phyloP scores from a whole-genome alignment of 2,113 vertebrate genomes.

The Rhinoderma darwinii region DNA sequence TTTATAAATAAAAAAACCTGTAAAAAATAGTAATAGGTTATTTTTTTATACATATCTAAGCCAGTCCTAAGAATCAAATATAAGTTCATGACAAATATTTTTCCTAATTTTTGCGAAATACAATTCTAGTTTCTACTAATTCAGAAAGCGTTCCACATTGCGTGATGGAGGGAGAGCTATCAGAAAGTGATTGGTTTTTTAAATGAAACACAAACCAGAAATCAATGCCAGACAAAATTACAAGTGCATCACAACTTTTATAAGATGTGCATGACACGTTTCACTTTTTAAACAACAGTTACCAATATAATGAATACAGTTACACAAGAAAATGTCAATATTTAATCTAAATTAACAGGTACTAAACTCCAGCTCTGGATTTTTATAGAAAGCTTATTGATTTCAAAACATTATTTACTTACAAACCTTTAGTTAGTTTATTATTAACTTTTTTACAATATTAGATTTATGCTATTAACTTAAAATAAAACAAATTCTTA shows the following conservation, averaged over 20 bases:
- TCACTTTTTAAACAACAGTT: conserved; percentile 21
- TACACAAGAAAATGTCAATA: conserved; percentile 13
- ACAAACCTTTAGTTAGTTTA: no score
- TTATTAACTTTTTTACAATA: no score
- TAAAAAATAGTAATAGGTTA: no score
- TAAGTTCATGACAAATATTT: background rate
- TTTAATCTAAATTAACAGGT: background rate
- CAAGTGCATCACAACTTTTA: conserved; percentile 1
- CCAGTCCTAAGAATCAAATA: background rate
- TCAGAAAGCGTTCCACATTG: background rate
- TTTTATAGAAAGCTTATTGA: background rate
- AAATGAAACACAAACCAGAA: conserved; percentile 22
- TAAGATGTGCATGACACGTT: background rate
- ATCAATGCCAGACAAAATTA: conserved; percentile 12
- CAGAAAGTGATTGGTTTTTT: background rate
- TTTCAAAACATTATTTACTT: background rate
- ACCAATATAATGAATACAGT: background rate
- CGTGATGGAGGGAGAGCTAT: background rate
- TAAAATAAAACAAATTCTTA: no score
- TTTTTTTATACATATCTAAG: no score
- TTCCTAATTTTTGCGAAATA: background rate
- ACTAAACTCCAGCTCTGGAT: background rate
- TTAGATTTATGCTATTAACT: no score
- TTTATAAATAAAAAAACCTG: no score
- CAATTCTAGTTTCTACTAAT: background rate